Evolutionary conservation across 2,888 invertebrate species (phyloP), one percentile per base, ranked within the genome.

Genomic region (Syritta pipiens): DNA sequence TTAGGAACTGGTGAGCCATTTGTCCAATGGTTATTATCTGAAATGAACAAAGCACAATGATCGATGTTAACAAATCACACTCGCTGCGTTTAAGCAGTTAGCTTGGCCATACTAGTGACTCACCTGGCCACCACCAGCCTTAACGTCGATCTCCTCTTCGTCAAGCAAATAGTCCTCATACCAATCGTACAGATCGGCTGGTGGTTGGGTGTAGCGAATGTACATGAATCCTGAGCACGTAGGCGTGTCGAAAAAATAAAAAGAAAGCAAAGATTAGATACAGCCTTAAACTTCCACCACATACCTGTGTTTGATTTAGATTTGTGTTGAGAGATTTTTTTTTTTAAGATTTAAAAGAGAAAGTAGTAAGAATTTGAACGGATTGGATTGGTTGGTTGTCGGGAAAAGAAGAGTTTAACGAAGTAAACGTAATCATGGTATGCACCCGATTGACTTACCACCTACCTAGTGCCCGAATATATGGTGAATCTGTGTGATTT

Each of bases 71-170:
- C 7, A 77, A 35, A 62, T 7, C 30, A 49, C 30, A 42, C 40
- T 76, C 42, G 35, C 48, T 53, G 30, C 49, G 4, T 44, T 49
- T 42, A 44, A 71, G 55, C 22, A 57, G 63, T 42, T 32, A 46
- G 6, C 60, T 68, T 65, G 79, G 71, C 83, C 83, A 83, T 83
- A 83, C 83, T 82, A 77, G 60, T 74, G 62, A 88, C 88, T 85
- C 63, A 91, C 90, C 88, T 97, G 97, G 7, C 99, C 99, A 40
- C 98, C 97, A 9, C 99, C 99, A 10, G 99, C 99, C 87, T 98
- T 96, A 0, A 98, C 98, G 87, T 99, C 99, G 82, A 99, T 91
- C 87, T 98, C 97, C 92, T 98, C 98, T 86, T 96, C 95, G 87
- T 99, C 98, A 86, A 97, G 97, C 83, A 99, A 90, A 90, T 98